Evolutionary conservation across 1,140 invertebrate species (phyloP), one percentile per base, ranked within the genome.

Genomic region (Cataglyphis hispanica): DNA sequence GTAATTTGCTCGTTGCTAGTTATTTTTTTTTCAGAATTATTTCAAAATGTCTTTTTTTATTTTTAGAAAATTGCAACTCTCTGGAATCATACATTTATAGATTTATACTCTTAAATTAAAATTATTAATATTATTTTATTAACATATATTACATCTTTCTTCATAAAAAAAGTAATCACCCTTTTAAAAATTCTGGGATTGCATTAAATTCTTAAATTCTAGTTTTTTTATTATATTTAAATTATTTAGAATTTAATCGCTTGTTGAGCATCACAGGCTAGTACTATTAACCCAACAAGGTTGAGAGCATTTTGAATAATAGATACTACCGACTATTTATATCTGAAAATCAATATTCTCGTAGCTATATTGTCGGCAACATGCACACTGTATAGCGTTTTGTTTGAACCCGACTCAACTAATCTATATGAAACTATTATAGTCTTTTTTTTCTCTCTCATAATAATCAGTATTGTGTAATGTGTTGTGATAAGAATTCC

Each of bases 221-320:
- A n/a, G n/a, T n/a, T 7, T 37, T 50, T 50, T 6, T 16, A 19
- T 13, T 34, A 67, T 11, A 56, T 69, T 81, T 81, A 3, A 53
- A 43, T 72, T 10, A 0, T 72, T 43, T 31, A 40, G 5, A 34
- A 70, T 1, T n/a, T n/a, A 70, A 43, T 72, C 10, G 25, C 25
- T 69, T 81, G 50, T 81, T 58, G 70, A 70, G 25, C 22, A 72
- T 81, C 25, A 72, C 34, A 16, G 25, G 37, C 58, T 85, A 61
- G 72, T 77, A 88, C 50, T 84, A 80, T 86, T 70, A 74, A 69
- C 56, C 27, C 31, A 31, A 46, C 40, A 61, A 76, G 78, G 76
- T 89, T 89, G 78, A 89, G 84, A 63, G 85, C 88, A 87, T 90
- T 89, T 91, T 91, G 91, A 92, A 92, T 92, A 92, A 92, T 92